These are phyloP conservation scores for Bos javanicus DNA, from an alignment of 2,113 vertebrate species.

Conservation along the genomic window DNA sequence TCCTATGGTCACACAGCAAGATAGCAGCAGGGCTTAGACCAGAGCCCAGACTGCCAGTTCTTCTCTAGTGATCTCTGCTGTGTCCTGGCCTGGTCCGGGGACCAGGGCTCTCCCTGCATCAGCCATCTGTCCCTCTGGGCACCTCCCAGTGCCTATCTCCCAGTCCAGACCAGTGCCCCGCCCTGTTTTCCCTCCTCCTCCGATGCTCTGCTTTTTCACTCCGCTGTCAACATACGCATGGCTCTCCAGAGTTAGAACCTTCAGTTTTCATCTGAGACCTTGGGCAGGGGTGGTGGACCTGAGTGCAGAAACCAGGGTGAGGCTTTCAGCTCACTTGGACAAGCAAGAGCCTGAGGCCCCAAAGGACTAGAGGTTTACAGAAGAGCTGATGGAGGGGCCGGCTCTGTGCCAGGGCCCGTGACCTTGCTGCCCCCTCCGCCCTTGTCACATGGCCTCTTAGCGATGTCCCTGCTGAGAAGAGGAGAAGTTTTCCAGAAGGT, in stretches of 20 bases:
- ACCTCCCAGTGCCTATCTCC: slow-evolving; percentile 60
- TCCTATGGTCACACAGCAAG: background rate
- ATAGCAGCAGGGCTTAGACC: background rate
- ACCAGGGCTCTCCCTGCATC: background rate
- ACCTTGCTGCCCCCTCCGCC: background rate
- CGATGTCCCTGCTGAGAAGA: background rate
- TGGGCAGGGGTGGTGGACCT: background rate
- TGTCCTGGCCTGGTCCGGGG: background rate
- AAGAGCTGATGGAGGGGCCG: background rate
- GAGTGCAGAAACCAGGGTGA: background rate
- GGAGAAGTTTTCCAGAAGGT: background rate
- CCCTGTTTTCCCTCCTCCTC: background rate
- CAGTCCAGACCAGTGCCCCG: slow-evolving; percentile 43
- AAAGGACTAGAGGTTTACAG: background rate
- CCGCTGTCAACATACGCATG: background rate
- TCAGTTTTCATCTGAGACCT: background rate
- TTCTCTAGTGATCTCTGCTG: background rate
- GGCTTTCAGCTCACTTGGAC: background rate
- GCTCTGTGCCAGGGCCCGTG: background rate
- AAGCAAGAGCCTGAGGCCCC: background rate
- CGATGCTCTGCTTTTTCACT: background rate
- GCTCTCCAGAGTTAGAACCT: background rate
- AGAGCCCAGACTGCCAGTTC: background rate
- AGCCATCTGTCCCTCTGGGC: slow-evolving; percentile 39
- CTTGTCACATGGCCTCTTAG: background rate